Evolutionary conservation across 2,113 vertebrate genomes (phyloP).

Genomic region (Morone chrysops): DNA sequence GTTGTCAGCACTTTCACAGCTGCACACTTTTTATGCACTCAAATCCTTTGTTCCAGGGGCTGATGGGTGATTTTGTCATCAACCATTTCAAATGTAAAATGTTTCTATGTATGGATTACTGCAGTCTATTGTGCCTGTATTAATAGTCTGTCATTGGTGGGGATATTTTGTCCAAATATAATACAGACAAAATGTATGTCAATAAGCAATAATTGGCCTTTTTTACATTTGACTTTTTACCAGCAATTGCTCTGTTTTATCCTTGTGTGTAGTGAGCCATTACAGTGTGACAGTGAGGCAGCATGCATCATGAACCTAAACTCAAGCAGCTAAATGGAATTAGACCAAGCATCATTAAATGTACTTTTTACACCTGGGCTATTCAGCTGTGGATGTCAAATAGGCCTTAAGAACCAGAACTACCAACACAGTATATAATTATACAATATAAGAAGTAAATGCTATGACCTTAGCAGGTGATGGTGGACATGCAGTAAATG

Average conservation of each 20-base stretch:
- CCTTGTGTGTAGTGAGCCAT: not conserved
- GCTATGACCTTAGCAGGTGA: not conserved
- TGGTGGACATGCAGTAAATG: not conserved
- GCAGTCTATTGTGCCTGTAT: not conserved
- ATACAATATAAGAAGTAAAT: not conserved
- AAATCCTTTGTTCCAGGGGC: not conserved
- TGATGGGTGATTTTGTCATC: not conserved
- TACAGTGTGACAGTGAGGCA: not conserved
- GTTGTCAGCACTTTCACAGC: not conserved
- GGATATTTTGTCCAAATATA: not conserved
- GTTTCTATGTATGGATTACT: not conserved
- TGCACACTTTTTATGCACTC: not conserved
- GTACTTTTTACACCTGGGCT: not conserved
- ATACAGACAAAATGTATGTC: not conserved
- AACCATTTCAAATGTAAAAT: not conserved
- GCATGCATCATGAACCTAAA: not conserved
- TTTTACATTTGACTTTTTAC: not conserved
- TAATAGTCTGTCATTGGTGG: not conserved
- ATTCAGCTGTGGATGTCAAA: not conserved
- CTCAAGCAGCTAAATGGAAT: not conserved
- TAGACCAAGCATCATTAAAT: not conserved
- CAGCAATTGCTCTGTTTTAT: not conserved
- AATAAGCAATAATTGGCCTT: not conserved
- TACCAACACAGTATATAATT: not conserved
- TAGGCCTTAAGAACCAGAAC: not conserved